These are phyloP conservation scores for Halcyon senegalensis DNA, from an alignment of 2,113 vertebrate species.

Conservation along the genomic window DNA sequence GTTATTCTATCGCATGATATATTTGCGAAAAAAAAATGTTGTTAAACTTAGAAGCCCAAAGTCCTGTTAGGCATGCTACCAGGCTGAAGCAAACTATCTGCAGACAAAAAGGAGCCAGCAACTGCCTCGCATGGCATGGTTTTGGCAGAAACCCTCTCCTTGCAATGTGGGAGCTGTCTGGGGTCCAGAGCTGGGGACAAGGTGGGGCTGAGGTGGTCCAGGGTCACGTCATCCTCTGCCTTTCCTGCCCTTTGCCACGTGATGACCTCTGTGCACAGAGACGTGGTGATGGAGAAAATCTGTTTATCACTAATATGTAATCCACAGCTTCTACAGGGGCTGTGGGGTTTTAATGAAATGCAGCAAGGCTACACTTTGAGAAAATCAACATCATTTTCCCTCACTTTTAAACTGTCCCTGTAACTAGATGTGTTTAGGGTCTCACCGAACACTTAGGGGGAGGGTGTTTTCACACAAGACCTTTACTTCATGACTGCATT, in stretches of 20 bases:
- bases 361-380: not conserved
- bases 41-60: not conserved
- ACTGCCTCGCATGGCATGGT: rapidly evolving
- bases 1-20: not conserved
- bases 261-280: not conserved
- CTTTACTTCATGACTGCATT: not conserved
- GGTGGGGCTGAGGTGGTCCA: not conserved
- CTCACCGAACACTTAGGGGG: not conserved
- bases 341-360: not conserved
- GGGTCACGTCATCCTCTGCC: not conserved
- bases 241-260: not conserved
- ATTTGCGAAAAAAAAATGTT: not conserved
- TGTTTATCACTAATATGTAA: not conserved
- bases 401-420: not conserved
- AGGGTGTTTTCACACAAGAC: not conserved
- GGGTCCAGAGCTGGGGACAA: not conserved
- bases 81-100: not conserved
- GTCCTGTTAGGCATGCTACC: not conserved
- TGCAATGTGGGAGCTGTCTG: not conserved
- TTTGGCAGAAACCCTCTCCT: not conserved
- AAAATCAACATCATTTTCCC: not conserved
- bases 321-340: not conserved
- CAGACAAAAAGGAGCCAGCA: not conserved
- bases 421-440: not conserved
- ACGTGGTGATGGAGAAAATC: not conserved